phyloP scores from a whole-genome alignment of 2,797 vertebrate genomes.

The Sebastes paucispinis region DNA sequence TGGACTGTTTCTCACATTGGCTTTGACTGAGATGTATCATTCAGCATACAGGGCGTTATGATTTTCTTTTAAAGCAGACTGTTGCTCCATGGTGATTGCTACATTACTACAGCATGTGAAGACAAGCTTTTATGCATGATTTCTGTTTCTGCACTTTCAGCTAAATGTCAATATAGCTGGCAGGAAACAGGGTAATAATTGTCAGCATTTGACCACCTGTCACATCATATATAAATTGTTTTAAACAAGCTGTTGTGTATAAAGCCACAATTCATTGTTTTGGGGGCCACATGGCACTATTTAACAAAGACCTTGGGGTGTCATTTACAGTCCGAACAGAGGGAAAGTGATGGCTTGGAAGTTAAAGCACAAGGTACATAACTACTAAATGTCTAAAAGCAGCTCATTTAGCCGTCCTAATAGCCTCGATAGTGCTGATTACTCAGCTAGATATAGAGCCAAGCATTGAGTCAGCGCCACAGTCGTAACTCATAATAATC shows the following conservation, averaged over 20 bases:
- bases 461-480: conserved; percentile 13
- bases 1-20: background rate
- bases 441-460: conserved; percentile 16
- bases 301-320: conserved; percentile 12
- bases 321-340: conserved; percentile 8
- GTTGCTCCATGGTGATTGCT: background rate
- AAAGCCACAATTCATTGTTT: conserved; percentile 4
- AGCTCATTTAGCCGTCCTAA: conserved; percentile 13
- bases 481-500: conserved; percentile 11
- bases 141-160: conserved; percentile 1
- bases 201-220: background rate
- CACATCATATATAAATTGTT: background rate
- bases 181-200: conserved; percentile 7
- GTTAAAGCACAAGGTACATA: background rate
- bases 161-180: conserved; percentile 22
- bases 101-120: background rate
- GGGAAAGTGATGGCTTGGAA: background rate
- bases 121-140: background rate
- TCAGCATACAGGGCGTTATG: background rate
- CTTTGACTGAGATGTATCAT: background rate
- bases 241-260: conserved; percentile 3
- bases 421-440: conserved; percentile 1
- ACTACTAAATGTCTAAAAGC: conserved; percentile 2
- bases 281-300: background rate
- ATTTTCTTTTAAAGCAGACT: background rate